Conservation (phyloP, 1,140 invertebrate species). For the Mesaphorura yosii region DNA sequence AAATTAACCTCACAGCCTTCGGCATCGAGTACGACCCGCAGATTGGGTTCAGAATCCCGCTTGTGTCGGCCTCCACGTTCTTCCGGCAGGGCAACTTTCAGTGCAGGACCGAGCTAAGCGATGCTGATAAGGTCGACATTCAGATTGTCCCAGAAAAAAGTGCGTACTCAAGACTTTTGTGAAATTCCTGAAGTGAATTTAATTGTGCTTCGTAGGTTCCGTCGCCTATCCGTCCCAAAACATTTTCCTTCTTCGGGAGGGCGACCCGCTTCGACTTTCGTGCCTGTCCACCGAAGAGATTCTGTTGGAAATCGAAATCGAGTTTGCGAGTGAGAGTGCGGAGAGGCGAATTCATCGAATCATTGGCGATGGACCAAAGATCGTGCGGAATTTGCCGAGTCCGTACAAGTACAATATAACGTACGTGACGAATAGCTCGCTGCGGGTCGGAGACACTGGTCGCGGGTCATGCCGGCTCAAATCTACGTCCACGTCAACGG, state of each 20-base stretch:
- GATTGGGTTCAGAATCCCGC: slow-evolving; percentile 15
- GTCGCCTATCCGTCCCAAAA: too few relatives aligned
- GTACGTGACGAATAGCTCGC: too few relatives aligned
- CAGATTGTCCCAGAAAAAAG: slow-evolving; percentile 3
- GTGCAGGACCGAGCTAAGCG: slow-evolving; percentile 9
- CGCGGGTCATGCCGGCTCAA: neutral
- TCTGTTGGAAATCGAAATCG: neutral
- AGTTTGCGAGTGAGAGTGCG: neutral
- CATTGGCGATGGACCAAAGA: too few relatives aligned
- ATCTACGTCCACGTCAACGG: too few relatives aligned
- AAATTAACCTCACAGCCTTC: neutral
- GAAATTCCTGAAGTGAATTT: neutral
- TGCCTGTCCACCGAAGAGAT: neutral
- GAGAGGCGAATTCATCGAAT: too few relatives aligned
- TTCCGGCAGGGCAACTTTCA: neutral
- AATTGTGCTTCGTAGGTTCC: too few relatives aligned
- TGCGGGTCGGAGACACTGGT: neutral
- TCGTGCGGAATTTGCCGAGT: too few relatives aligned
- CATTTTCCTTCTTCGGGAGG: too few relatives aligned
- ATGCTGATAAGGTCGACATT: slow-evolving; percentile 2
- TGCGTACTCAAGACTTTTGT: too few relatives aligned
- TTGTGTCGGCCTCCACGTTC: neutral
- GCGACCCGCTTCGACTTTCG: neutral
- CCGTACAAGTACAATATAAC: too few relatives aligned
- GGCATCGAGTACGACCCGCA: slow-evolving; percentile 12